Conservation (phyloP, 2,888 invertebrate genomes). For the Apoda limacodes region DNA sequence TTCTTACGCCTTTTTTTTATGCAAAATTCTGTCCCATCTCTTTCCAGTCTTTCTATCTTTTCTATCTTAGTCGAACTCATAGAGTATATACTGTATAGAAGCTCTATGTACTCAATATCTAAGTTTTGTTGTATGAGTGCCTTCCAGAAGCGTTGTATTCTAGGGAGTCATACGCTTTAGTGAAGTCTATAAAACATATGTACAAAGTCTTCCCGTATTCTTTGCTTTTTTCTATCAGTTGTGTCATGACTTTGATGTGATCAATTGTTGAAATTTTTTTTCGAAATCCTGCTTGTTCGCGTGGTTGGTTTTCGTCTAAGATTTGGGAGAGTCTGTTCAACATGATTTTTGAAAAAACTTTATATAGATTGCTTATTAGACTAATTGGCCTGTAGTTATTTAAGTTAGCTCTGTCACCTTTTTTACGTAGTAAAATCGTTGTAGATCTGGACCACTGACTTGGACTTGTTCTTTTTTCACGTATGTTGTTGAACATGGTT, state of each 20-base stretch:
- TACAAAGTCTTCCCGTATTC: constrained; percentile 10
- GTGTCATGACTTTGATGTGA: constrained; percentile 18
- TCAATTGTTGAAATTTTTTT: constrained; percentile 16
- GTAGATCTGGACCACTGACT: constrained; percentile 17
- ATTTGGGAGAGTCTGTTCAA: constrained; percentile 11
- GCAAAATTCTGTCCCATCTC: neutral
- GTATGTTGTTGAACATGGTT: constrained; percentile 8
- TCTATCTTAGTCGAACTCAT: neutral
- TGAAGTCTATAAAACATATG: constrained; percentile 13
- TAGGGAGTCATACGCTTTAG: constrained; percentile 14
- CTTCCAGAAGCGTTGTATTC: constrained; percentile 6
- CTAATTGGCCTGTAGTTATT: constrained; percentile 20
- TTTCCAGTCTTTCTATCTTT: neutral
- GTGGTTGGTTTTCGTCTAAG: constrained; percentile 19
- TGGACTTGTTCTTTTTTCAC: constrained; percentile 6
- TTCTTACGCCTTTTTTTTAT: neutral
- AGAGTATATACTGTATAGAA: neutral
- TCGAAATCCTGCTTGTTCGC: constrained; percentile 20
- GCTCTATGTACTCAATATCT: neutral
- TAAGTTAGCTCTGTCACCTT: constrained; percentile 18
- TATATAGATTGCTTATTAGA: constrained; percentile 18
- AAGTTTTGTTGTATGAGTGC: neutral
- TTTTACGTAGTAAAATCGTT: constrained; percentile 19
- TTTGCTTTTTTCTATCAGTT: constrained; percentile 11
- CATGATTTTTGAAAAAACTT: constrained; percentile 18